Conservation (phyloP, 2,797 vertebrate genomes). For the Platalea minor region DNA sequence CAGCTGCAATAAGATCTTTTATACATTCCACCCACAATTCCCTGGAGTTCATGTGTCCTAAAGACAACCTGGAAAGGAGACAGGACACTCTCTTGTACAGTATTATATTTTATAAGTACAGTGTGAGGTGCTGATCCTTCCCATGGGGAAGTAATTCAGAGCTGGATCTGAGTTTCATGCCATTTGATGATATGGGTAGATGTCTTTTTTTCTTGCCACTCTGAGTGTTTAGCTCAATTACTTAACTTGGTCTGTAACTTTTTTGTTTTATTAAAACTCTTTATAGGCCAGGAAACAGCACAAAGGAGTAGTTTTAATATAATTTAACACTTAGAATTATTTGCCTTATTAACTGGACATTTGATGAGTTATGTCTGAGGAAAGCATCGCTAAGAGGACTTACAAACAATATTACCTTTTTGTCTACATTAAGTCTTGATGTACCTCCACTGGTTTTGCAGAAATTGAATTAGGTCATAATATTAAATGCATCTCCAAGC, state of each 20-base stretch:
- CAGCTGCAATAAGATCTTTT: slow-evolving; percentile 60
- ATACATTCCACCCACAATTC: slow-evolving; percentile 39
- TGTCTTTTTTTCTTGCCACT: background rate
- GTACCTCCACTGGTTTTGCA: background rate
- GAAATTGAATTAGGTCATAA: background rate
- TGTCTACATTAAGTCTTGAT: background rate
- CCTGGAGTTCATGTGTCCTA: slow-evolving; percentile 51
- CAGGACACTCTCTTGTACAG: background rate
- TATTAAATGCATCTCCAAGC: background rate
- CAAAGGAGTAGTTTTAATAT: background rate
- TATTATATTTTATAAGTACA: slow-evolving; percentile 39
- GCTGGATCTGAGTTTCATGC: background rate
- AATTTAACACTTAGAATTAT: background rate
- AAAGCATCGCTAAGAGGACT: background rate
- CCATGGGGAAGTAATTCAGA: background rate
- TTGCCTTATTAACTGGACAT: background rate
- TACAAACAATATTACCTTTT: background rate
- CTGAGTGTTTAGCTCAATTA: background rate
- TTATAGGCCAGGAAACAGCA: background rate
- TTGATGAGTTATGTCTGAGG: background rate
- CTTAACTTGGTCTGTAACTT: background rate
- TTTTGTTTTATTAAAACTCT: background rate
- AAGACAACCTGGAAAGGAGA: slow-evolving; percentile 55
- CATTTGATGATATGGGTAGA: background rate
- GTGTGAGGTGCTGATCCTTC: slow-evolving; percentile 6